Conservation (phyloP, 2,888 invertebrate species). For the Heliconius cydno region DNA sequence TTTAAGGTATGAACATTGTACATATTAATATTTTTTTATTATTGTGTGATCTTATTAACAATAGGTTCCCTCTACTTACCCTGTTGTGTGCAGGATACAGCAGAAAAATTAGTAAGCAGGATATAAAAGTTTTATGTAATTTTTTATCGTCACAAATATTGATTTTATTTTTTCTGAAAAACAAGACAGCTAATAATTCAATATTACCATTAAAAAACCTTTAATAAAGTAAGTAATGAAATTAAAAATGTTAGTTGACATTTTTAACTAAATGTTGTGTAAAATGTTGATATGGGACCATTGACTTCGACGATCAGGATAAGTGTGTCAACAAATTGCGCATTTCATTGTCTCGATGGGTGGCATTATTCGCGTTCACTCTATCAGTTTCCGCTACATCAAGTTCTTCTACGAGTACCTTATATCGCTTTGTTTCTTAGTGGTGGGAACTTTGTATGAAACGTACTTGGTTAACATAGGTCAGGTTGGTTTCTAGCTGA, state of each 20-base stretch:
- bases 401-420: constrained; percentile 50
- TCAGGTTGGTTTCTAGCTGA: not conserved
- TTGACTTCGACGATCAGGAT: constrained; percentile 41
- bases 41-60: too few species aligned
- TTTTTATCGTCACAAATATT: too few species aligned
- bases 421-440: constrained; percentile 59
- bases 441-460: constrained; percentile 2
- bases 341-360: constrained; percentile 55
- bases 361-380: constrained; percentile 58
- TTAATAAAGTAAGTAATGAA: not conserved
- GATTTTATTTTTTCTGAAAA: too few species aligned
- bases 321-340: constrained; percentile 58
- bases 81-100: too few species aligned
- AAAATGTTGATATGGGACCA: constrained; percentile 22
- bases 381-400: constrained; percentile 69
- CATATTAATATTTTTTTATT: not conserved
- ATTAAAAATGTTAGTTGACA: not conserved
- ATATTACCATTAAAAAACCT: too few species aligned
- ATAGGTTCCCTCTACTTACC: too few species aligned
- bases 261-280: not conserved
- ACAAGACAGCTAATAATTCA: too few species aligned
- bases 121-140: too few species aligned
- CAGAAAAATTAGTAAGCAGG: too few species aligned
- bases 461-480: not conserved
- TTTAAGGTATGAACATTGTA: too few species aligned